These are phyloP conservation scores for Ammodramus savannarum DNA, from an alignment of 2,113 vertebrate genomes.

Conservation along the genomic window DNA sequence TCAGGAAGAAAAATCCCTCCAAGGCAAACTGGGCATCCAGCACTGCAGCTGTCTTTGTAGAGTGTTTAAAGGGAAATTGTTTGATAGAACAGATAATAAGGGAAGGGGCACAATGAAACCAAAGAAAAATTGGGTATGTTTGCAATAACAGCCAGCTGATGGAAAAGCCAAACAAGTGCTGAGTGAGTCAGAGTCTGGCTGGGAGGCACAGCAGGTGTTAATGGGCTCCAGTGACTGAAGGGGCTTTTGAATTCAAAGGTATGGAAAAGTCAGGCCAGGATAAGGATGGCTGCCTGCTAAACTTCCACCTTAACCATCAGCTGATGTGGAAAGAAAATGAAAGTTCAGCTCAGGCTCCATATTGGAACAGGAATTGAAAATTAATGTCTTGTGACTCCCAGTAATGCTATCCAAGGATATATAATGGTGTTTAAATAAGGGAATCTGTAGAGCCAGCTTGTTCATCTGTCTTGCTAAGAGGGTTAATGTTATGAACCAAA, in stretches of 20 bases:
- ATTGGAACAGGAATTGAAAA: background rate
- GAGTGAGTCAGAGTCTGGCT: background rate
- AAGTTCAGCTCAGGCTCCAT: background rate
- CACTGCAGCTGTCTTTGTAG: background rate
- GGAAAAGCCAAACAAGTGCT: background rate
- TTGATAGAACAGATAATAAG: background rate
- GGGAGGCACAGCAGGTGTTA: background rate
- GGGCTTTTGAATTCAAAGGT: background rate
- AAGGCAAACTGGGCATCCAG: background rate
- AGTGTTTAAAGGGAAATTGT: background rate
- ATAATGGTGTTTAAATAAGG: background rate
- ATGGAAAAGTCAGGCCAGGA: background rate
- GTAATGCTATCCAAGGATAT: background rate
- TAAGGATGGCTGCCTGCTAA: background rate
- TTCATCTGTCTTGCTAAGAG: background rate
- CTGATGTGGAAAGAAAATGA: background rate
- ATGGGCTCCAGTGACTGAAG: background rate
- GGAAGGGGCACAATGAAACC: background rate
- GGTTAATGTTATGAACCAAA: background rate
- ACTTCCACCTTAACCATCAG: background rate
- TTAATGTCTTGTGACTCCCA: background rate
- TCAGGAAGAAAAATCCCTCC: background rate
- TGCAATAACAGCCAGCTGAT: background rate
- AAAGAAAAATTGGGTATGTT: background rate
- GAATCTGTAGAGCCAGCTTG: background rate